phyloP scores from a whole-genome alignment of 1,140 invertebrate genomes.

The Triops longicaudatus region DNA sequence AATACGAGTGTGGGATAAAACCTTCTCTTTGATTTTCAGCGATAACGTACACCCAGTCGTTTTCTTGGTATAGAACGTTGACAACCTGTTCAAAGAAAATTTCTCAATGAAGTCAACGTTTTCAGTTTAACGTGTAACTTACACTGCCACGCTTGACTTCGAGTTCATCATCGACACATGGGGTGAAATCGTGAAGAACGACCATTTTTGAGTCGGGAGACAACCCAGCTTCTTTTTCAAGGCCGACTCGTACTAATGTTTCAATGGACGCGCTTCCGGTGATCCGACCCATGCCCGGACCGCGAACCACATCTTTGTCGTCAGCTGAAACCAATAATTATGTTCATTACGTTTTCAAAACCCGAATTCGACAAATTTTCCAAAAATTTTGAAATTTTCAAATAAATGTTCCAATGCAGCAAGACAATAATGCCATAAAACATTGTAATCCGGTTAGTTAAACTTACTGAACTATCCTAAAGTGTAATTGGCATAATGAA shows the following conservation, averaged over 20 bases:
- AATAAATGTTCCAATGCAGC: too few species aligned
- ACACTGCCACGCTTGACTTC: conserved; percentile 64
- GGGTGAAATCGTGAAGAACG: conserved; percentile 86
- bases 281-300: conserved; percentile 66
- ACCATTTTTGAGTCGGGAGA: conserved; percentile 91
- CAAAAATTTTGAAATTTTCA: too few species aligned
- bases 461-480: too few species aligned
- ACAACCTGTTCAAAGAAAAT: conserved; percentile 55
- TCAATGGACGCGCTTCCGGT: conserved; percentile 92
- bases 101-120: background rate
- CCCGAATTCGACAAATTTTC: too few species aligned
- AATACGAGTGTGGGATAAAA: conserved; percentile 90
- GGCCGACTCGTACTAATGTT: conserved; percentile 82
- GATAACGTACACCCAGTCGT: conserved; percentile 94
- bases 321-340: conserved; percentile 43
- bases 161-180: conserved; percentile 88
- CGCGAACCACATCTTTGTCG: conserved; percentile 60
- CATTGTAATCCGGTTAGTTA: too few species aligned
- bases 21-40: conserved; percentile 78
- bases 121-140: conserved; percentile 29
- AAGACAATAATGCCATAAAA: too few species aligned
- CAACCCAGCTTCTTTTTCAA: conserved; percentile 86
- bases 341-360: background rate
- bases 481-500: too few species aligned
- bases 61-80: conserved; percentile 85